phyloP scores from a whole-genome alignment of 2,113 vertebrate species.

The Mesoclemmys tuberculata region DNA sequence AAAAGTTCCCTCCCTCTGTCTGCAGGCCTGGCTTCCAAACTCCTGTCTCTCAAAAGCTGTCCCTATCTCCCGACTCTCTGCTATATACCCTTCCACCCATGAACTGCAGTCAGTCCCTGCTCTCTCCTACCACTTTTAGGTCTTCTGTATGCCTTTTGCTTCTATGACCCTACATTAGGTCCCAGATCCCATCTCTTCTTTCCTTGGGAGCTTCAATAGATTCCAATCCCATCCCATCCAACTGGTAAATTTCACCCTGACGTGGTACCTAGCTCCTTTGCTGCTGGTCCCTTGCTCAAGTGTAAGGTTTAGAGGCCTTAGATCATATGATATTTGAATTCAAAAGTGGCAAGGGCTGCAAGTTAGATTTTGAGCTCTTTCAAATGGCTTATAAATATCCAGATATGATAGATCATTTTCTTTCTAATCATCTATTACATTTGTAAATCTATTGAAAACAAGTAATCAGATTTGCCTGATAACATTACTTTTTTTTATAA shows the following conservation, averaged over 20 bases:
- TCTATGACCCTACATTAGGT: not conserved
- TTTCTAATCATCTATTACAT: not conserved
- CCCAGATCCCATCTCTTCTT: not conserved
- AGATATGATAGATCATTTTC: not conserved
- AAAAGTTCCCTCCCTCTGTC: not conserved
- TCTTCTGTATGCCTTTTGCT: not conserved
- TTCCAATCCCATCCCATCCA: not conserved
- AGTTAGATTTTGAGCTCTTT: not conserved
- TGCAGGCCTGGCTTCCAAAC: not conserved
- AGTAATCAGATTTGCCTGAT: not conserved
- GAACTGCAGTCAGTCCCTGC: not conserved
- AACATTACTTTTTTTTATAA: not conserved
- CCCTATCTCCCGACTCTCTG: not conserved
- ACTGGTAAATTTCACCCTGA: not conserved
- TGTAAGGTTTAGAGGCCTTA: not conserved
- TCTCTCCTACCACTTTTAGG: not conserved
- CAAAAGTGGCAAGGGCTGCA: not conserved
- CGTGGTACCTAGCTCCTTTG: not conserved
- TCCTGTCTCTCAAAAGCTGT: not conserved
- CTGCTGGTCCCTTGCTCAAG: not conserved
- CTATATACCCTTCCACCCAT: not conserved
- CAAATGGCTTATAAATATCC: not conserved
- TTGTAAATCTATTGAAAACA: not conserved
- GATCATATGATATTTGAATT: not conserved
- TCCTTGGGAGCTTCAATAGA: rapidly evolving